phyloP scores from a whole-genome alignment of 2,113 vertebrate genomes.

The Pluvialis apricaria region DNA sequence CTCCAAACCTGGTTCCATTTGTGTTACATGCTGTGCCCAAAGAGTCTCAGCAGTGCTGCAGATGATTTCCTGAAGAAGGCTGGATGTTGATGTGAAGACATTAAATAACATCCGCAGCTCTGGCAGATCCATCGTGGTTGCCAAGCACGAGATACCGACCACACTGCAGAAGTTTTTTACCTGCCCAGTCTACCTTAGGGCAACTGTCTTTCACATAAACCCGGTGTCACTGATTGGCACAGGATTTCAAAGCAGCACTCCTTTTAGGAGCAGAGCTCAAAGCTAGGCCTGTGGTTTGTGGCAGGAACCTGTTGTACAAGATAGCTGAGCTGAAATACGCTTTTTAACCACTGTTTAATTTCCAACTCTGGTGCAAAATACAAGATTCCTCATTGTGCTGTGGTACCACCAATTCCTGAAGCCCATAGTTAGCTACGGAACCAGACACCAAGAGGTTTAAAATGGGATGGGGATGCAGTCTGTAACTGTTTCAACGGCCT shows the following conservation, averaged over 20 bases:
- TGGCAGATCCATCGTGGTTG: not conserved
- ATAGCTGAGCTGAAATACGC: slow-evolving; percentile 2
- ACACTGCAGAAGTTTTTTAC: not conserved
- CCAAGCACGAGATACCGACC: not conserved
- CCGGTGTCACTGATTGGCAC: slow-evolving; percentile 39
- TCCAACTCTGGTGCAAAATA: slow-evolving; percentile 53
- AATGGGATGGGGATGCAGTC: slow-evolving; percentile 46
- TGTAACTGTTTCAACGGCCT: slow-evolving; percentile 58
- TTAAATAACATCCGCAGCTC: slow-evolving; percentile 16
- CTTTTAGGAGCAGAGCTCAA: slow-evolving; percentile 23
- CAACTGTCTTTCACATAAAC: slow-evolving; percentile 1
- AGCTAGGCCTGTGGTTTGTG: slow-evolving; percentile 13
- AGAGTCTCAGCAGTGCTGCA: not conserved
- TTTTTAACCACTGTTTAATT: slow-evolving; percentile 57
- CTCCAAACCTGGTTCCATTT: not conserved
- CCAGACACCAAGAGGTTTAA: slow-evolving; percentile 59
- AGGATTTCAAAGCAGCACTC: slow-evolving; percentile 49
- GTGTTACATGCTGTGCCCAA: not conserved
- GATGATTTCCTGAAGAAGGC: not conserved
- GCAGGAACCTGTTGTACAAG: slow-evolving; percentile 24
- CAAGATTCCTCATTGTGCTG: slow-evolving; percentile 47
- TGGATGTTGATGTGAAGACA: not conserved
- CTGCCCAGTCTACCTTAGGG: not conserved
- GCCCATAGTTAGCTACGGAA: slow-evolving; percentile 41
- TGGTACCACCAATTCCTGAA: slow-evolving; percentile 46